A percentile compares a stretch with the other conserved stretches of the same genome.
Conservation (phyloP, 2,797 vertebrate species). For the Rhincodon typus region DNA sequence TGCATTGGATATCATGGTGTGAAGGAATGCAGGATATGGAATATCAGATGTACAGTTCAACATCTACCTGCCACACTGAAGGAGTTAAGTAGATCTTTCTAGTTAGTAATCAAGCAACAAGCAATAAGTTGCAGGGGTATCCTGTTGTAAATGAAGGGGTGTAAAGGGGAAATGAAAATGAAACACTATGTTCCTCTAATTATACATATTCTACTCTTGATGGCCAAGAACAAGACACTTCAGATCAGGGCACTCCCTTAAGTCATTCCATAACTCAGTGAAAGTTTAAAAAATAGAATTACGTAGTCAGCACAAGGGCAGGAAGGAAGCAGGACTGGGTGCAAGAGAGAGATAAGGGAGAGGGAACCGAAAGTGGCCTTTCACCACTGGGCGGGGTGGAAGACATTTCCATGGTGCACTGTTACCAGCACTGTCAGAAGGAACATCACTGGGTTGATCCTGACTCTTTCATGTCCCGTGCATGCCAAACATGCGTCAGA, state of each 20-base stretch:
- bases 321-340: slow-evolving; percentile 14
- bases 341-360: not conserved
- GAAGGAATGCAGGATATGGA: no score
- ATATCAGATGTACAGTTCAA: no score
- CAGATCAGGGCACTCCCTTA: not conserved
- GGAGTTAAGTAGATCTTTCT: no score
- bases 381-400: not conserved
- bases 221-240: not conserved
- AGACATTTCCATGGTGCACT: not conserved
- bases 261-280: not conserved
- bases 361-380: slow-evolving; percentile 13
- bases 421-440: not conserved
- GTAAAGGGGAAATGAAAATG: no score
- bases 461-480: not conserved
- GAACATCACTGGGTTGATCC: not conserved
- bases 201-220: not conserved
- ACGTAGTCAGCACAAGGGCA: not conserved
- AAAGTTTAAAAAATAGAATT: not conserved
- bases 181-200: no score
- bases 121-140: no score
- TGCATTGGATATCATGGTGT: not conserved
- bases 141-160: no score
- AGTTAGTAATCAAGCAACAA: no score
- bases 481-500: not conserved
- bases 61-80: no score